Base-by-base conservation (phyloP, 2,113 vertebrate species). In the Carassius carassius region DNA sequence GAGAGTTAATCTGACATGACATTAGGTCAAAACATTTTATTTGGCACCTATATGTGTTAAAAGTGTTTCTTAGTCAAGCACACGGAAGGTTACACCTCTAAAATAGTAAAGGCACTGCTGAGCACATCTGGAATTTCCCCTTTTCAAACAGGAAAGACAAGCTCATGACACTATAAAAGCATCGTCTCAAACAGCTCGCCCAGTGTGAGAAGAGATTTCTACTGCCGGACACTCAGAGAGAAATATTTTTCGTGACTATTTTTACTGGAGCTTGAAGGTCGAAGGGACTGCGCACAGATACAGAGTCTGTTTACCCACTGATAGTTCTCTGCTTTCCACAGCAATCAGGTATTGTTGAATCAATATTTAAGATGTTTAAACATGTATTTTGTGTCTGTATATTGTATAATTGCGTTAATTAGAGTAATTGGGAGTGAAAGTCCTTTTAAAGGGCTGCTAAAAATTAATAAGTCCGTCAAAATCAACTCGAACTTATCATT, bases 81-180 rank as follows among this genome's bases (percentile, higher is more conserved):
- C 41, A 67, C 51, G 62, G 62, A 51, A 81, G 25, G 13, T 29
- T 35, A 21, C 14, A 17, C 32, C 16, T 69, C 16, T 51, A 25
- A 81, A 32, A 67, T 2, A 49, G 13, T 21, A 23, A 16, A 3
- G 7, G 10, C 41, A 75, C n/a, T 77, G 16, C 60, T 51, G 7
- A 54, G 25, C 4, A 63, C 23, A 12, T 19, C 13, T 69, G 58
- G 77, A 87, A 84, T 19, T 87, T 74, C 85, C 87, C 82, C 3
- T 10, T 32, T 14, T n/a, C 51, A 56, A 78, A 63, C 84, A 70
- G 82, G 87, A 84, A 81, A 69, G 19, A 69, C 51, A 1, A 35
- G 77, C 75, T 58, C 35, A 11, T 9, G 49, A 12, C 11, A 11
- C 5, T 11, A 86, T 84, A 86, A 65, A 63, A n/a, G 49, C 17